phyloP scores from a whole-genome alignment of 2,888 invertebrate genomes.

The Sympetrum striolatum region DNA sequence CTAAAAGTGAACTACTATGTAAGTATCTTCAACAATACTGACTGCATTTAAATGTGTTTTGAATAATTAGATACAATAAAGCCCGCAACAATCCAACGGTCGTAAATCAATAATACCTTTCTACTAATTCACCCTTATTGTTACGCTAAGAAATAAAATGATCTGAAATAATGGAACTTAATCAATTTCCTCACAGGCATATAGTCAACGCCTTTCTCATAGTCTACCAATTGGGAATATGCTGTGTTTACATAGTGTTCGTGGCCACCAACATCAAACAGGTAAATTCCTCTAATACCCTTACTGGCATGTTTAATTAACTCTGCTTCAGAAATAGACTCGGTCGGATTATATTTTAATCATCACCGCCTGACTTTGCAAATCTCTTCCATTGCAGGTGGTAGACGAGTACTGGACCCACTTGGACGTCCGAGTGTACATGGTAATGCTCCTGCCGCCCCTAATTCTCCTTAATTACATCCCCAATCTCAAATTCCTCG shows the following conservation, averaged over 20 bases:
- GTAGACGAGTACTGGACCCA: slow-evolving; percentile 59
- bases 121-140: too few relatives aligned
- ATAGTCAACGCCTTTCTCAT: slow-evolving; percentile 74
- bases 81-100: too few relatives aligned
- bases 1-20: too few relatives aligned
- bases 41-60: too few relatives aligned
- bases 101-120: too few relatives aligned
- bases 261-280: slow-evolving; percentile 73
- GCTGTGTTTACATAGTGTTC: slow-evolving; percentile 85
- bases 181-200: slow-evolving; percentile 58
- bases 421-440: slow-evolving; percentile 69
- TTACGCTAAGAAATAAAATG: too few relatives aligned
- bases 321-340: too few relatives aligned
- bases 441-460: slow-evolving; percentile 75
- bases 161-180: background rate
- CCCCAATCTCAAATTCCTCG: slow-evolving; percentile 77
- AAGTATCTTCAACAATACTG: too few relatives aligned
- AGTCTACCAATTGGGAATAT: slow-evolving; percentile 86
- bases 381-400: slow-evolving; percentile 58
- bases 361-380: background rate
- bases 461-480: slow-evolving; percentile 75
- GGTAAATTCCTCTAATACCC: slow-evolving; percentile 55
- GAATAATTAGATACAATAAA: too few relatives aligned
- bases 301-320: slow-evolving; percentile 37
- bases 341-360: background rate